These are phyloP conservation scores for Neuroterus valhalla DNA, from an alignment of 1,140 invertebrate species.

Conservation along the genomic window DNA sequence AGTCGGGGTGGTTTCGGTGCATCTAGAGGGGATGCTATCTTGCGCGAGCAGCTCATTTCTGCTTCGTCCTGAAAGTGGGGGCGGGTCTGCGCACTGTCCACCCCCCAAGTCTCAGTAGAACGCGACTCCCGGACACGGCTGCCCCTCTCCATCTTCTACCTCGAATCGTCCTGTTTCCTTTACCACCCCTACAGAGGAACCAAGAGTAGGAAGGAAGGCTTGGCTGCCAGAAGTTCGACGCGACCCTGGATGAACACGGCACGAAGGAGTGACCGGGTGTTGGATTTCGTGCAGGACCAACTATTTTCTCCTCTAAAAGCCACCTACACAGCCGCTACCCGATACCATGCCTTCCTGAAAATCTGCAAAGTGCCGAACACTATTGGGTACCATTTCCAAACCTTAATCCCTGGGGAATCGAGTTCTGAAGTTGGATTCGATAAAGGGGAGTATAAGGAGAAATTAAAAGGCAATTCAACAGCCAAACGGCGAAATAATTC, in stretches of 20 bases:
- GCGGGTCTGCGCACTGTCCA: slow-evolving; percentile 75
- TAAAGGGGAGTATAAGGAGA: too few relatives aligned
- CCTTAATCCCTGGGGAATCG: too few relatives aligned
- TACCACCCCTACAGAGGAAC: slow-evolving; percentile 46
- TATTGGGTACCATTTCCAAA: too few relatives aligned
- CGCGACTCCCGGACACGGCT: slow-evolving; percentile 58
- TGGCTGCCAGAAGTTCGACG: slow-evolving; percentile 34
- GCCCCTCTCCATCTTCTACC: slow-evolving; percentile 53
- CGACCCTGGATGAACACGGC: slow-evolving; percentile 58
- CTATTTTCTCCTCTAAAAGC: slow-evolving; percentile 22
- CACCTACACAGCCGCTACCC: slow-evolving; percentile 21
- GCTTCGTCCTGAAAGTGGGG: slow-evolving; percentile 70
- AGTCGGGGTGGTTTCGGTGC: slow-evolving; percentile 62
- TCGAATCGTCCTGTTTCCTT: slow-evolving; percentile 49
- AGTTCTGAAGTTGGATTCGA: too few relatives aligned
- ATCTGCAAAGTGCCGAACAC: background rate
- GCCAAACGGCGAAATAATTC: too few relatives aligned
- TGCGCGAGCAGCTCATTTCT: slow-evolving; percentile 65
- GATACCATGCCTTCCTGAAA: slow-evolving; percentile 24
- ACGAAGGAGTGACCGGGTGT: slow-evolving; percentile 41
- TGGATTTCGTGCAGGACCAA: slow-evolving; percentile 39
- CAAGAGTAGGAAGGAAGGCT: slow-evolving; percentile 55
- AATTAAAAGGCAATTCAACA: too few relatives aligned
- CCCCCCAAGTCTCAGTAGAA: slow-evolving; percentile 64
- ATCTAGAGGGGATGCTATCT: slow-evolving; percentile 63